A percentile compares a stretch with the other conserved stretches of the same genome.
Evolutionary conservation across 2,113 vertebrate genomes (phyloP).

Genomic region (Engraulis encrasicolus): DNA sequence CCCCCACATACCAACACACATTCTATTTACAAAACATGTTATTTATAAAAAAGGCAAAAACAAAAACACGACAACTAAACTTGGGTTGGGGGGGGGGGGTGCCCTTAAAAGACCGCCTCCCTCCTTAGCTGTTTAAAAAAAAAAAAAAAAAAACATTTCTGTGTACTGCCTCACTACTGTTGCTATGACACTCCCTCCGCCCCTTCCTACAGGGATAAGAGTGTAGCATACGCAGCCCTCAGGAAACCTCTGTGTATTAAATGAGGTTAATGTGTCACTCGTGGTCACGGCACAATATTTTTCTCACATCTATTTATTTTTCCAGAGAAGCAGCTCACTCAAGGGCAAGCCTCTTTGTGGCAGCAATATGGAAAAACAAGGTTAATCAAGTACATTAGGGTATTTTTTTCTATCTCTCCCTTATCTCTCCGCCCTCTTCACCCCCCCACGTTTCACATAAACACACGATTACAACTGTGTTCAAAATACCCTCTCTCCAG

Average conservation of each 20-base stretch:
- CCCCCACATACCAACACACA: not conserved
- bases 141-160: not conserved
- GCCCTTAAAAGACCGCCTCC: not conserved
- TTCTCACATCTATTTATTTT: not conserved
- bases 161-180: not conserved
- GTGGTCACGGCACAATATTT: not conserved
- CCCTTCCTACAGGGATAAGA: not conserved
- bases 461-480: conserved; percentile 64
- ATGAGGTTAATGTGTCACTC: not conserved
- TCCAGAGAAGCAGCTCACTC: conserved; percentile 53
- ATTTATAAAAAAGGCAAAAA: not conserved
- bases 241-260: not conserved
- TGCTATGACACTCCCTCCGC: not conserved
- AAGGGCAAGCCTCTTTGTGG: conserved; percentile 16
- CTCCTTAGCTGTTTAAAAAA: not conserved
- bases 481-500: conserved; percentile 62
- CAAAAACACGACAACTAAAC: not conserved
- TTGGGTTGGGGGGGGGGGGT: no score
- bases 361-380: conserved; percentile 65
- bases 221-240: not conserved
- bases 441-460: no score
- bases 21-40: not conserved
- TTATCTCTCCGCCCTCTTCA: no score
- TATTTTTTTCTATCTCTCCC: conserved; percentile 24
- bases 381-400: conserved; percentile 66